phyloP scores from a whole-genome alignment of 2,888 invertebrate genomes.

The Perizoma affinitatum region DNA sequence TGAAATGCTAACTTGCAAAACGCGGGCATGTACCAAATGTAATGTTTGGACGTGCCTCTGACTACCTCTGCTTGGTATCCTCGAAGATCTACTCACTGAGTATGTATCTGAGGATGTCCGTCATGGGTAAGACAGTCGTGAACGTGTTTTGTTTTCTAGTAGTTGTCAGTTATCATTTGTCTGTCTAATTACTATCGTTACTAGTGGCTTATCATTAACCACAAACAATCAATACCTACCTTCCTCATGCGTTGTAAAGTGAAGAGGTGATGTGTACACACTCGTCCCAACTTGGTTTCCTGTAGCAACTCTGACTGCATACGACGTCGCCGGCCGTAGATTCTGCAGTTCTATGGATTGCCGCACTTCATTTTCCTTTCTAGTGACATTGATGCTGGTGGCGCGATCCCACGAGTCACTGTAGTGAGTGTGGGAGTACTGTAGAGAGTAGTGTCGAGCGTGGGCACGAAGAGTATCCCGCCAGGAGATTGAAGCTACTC shows the following conservation, averaged over 20 bases:
- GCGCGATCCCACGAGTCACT: constrained; percentile 72
- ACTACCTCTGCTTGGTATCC: too few relatives aligned
- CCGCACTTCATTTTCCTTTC: constrained; percentile 68
- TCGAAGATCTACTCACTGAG: too few relatives aligned
- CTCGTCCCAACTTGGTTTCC: constrained; percentile 78
- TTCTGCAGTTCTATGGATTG: constrained; percentile 68
- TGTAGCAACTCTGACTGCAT: constrained; percentile 71
- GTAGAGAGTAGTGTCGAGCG: constrained; percentile 66
- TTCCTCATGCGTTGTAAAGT: constrained; percentile 79
- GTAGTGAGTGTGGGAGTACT: constrained; percentile 63
- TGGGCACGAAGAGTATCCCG: constrained; percentile 62
- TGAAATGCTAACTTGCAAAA: too few relatives aligned
- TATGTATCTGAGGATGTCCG: too few relatives aligned
- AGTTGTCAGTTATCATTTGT: too few relatives aligned
- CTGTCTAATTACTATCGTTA: too few relatives aligned
- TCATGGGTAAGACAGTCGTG: too few relatives aligned
- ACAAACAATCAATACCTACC: constrained; percentile 47
- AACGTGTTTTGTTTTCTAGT: too few relatives aligned
- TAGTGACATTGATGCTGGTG: constrained; percentile 64
- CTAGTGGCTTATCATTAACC: too few relatives aligned
- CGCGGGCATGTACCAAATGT: too few relatives aligned
- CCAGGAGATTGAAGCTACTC: constrained; percentile 67
- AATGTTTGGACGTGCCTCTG: too few relatives aligned
- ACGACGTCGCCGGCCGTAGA: constrained; percentile 71
- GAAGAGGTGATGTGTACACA: constrained; percentile 66